phyloP scores from a whole-genome alignment of 2,888 invertebrate genomes.

The Diplazon laetatorius region DNA sequence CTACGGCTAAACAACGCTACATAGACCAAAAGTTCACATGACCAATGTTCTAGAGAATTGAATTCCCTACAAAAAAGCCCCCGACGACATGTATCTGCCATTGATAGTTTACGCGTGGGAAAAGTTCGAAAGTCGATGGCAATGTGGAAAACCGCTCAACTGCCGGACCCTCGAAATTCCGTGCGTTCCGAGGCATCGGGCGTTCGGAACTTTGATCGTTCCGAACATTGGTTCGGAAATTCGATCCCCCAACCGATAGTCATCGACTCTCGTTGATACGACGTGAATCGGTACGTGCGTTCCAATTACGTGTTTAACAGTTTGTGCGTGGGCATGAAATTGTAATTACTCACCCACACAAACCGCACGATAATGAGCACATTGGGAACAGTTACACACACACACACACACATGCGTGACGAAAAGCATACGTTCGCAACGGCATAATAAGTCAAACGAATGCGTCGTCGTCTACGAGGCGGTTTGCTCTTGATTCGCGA shows the following conservation, averaged over 20 bases:
- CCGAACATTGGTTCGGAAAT: too few species aligned
- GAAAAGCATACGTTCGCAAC: not conserved
- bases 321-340: slow-evolving; percentile 31
- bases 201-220: too few species aligned
- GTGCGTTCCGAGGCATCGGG: too few species aligned
- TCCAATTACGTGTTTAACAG: slow-evolving; percentile 22
- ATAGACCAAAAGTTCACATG: too few species aligned
- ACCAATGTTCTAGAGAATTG: too few species aligned
- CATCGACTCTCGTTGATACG: slow-evolving; percentile 13
- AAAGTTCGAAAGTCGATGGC: too few species aligned
- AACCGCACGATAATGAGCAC: not conserved
- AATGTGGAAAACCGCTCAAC: too few species aligned
- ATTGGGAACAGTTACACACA: slow-evolving; percentile 12
- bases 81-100: too few species aligned
- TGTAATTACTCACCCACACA: slow-evolving; percentile 38
- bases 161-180: too few species aligned
- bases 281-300: slow-evolving; percentile 24
- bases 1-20: too few species aligned
- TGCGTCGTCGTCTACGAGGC: slow-evolving; percentile 35
- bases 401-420: slow-evolving; percentile 56
- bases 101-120: too few species aligned
- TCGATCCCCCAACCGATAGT: not conserved
- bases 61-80: too few species aligned
- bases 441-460: slow-evolving; percentile 44
- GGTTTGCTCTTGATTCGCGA: slow-evolving; percentile 57